Evolutionary conservation across 1,140 invertebrate genomes (phyloP), one percentile per base, ranked within the genome.

Genomic region (Cherax destructor): DNA sequence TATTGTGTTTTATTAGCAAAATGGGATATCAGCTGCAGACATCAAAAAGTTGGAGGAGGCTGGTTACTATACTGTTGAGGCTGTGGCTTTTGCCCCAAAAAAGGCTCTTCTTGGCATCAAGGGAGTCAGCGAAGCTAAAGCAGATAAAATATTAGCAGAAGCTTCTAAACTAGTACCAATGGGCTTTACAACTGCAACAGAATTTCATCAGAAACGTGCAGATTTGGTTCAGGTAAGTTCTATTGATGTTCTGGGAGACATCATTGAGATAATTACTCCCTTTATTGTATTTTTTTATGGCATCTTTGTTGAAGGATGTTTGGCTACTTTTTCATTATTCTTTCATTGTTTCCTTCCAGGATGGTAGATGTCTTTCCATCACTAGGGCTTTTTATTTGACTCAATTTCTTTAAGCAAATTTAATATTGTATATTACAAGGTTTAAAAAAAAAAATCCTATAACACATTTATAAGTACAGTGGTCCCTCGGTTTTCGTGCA

Each of bases 101-200:
- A 99, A 99, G 94, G 96, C 96, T 94, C 94, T 99, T 0, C 94
- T 99, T 13, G 94, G 96, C 10, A 98, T 99, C 30, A 99, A 99
- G 95, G 99, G 99, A 3, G 98, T 99, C 81, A 99, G 98, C 89
- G 99, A 99, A 94, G 97, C 97, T 16, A 99, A 99, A 95, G 99
- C 98, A 49, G 99, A 99, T 93, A 99, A 99, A 95, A 97, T 99
- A 91, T 93, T 99, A 85, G 96, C 96, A 78, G 98, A 99, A 95
- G 98, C 98, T 9, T 96, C 96, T 0, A 99, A 99, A 95, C 94
- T 99, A 24, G 98, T 99, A 5, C 98, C 98, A 0, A 98, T 99
- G 97, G 99, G 99, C 0, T 99, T 99, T 94, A 99, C 98, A 56
- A 99, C 98, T 47, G 99, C 99, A 0, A 98, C 98, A 72, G 98